Conservation (phyloP, 2,888 invertebrate species). For the Cerastis rubricosa region DNA sequence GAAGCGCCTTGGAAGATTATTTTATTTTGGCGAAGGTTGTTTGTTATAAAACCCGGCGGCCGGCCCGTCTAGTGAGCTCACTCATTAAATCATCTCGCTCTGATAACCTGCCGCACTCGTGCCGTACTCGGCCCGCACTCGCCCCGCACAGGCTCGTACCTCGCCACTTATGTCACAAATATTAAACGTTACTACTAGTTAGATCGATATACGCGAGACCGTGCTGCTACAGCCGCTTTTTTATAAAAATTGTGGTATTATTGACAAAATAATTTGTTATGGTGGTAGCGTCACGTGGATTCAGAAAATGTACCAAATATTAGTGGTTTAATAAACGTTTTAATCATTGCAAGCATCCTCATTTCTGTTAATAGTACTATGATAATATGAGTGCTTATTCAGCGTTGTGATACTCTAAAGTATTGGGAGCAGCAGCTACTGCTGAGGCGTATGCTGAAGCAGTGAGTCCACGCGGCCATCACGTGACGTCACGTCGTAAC, state of each 20-base stretch:
- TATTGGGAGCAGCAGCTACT: neutral
- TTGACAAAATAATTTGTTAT: neutral
- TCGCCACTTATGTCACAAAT: neutral
- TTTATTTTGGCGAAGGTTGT: conserved; percentile 5
- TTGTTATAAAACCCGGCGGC: conserved; percentile 6
- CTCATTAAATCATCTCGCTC: conserved; percentile 65
- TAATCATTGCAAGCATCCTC: neutral
- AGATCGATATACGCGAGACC: neutral
- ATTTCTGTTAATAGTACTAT: neutral
- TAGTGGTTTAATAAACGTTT: neutral
- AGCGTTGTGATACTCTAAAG: neutral
- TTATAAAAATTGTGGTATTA: neutral
- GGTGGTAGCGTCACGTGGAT: too few species aligned
- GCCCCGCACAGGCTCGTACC: neutral
- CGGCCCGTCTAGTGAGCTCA: conserved; percentile 18
- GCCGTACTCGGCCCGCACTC: conserved; percentile 12
- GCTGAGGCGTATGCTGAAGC: neutral
- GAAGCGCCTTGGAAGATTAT: neutral
- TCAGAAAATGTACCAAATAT: neutral
- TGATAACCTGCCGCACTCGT: conserved; percentile 38
- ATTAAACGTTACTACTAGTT: neutral
- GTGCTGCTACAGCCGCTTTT: neutral
- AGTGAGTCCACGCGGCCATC: neutral
- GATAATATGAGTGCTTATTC: neutral
- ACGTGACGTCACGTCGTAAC: neutral